A percentile compares a stretch with the other conserved stretches of the same genome.
Evolutionary conservation across 2,888 invertebrate species (phyloP).

Genomic region (Nephrotoma flavescens): DNA sequence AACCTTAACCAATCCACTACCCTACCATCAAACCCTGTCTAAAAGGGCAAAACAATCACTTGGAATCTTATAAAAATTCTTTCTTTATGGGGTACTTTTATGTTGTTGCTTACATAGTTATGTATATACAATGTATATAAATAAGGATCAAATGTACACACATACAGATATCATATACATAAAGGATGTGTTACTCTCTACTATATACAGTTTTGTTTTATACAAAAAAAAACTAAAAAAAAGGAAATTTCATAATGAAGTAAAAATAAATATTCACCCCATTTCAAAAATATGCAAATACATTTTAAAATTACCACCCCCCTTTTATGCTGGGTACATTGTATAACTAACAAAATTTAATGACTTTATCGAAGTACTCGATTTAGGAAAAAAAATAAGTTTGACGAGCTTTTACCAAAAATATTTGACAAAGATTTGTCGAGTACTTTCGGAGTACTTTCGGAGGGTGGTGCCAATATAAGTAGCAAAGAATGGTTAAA

Average conservation of each 20-base stretch:
- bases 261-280: not conserved
- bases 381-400: too few species aligned
- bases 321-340: too few species aligned
- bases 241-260: not conserved
- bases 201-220: too few species aligned
- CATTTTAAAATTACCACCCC: too few species aligned
- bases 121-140: not conserved
- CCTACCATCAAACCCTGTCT: not conserved
- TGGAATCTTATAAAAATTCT: not conserved
- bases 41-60: not conserved
- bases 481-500: too few species aligned
- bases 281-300: not conserved
- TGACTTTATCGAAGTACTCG: too few species aligned
- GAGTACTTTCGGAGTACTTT: too few species aligned
- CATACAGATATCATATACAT: not conserved
- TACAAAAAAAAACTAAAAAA: not conserved
- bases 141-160: not conserved
- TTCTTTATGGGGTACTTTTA: not conserved
- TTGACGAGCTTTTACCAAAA: too few species aligned
- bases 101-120: not conserved
- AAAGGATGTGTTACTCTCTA: not conserved
- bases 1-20: not conserved
- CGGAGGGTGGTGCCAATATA: too few species aligned
- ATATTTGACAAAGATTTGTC: too few species aligned
- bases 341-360: too few species aligned